phyloP scores from a whole-genome alignment of 1,140 invertebrate genomes.

The Lethrus apterus region DNA sequence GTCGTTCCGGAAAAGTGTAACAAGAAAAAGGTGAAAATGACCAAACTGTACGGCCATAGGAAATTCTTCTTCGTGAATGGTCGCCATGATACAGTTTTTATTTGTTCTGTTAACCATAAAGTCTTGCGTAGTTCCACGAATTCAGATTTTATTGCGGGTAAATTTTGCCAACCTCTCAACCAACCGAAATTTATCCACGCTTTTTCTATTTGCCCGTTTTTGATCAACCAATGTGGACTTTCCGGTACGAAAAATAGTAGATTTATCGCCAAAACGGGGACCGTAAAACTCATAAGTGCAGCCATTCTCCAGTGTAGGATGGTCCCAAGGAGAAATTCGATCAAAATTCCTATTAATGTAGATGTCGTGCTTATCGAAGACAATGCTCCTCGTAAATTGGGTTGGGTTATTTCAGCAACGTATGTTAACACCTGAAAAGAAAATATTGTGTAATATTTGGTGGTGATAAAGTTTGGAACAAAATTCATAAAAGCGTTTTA shows the following conservation, averaged over 20 bases:
- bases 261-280: constrained; percentile 56
- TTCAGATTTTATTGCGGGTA: constrained; percentile 47
- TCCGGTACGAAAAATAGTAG: constrained; percentile 63
- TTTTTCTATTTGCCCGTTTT: constrained; percentile 50
- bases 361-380: constrained; percentile 62
- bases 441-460: no score
- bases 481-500: no score
- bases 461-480: no score
- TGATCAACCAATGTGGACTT: constrained; percentile 66
- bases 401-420: constrained; percentile 69
- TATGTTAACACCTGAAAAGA: constrained; percentile 60
- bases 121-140: constrained; percentile 43
- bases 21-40: constrained; percentile 58
- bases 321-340: constrained; percentile 60
- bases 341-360: constrained; percentile 63
- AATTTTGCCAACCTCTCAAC: constrained; percentile 56
- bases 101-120: no score
- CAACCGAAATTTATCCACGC: constrained; percentile 50
- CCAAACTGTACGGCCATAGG: constrained; percentile 54
- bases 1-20: constrained; percentile 63
- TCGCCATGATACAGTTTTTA: no score
- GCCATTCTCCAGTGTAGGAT: constrained; percentile 60
- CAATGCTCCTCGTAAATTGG: constrained; percentile 62
- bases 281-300: constrained; percentile 55
- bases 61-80: constrained; percentile 47